Evolutionary conservation across 2,113 vertebrate genomes (phyloP).

Genomic region (Gorsachius goisagi): DNA sequence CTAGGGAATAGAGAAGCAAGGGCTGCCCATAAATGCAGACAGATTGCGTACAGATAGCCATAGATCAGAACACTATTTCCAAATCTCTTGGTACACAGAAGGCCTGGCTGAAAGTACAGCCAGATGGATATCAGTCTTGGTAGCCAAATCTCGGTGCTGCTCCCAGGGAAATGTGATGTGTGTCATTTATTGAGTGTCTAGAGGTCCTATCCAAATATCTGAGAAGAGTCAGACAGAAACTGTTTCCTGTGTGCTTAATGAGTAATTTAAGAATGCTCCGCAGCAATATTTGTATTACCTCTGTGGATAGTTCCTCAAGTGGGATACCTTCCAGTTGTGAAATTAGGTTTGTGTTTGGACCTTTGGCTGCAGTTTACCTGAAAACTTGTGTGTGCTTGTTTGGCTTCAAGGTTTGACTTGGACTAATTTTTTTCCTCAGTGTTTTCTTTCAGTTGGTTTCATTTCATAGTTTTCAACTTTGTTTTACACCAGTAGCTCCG

Average conservation of each 20-base stretch:
- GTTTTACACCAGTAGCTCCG: too few species aligned
- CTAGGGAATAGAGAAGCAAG: background rate
- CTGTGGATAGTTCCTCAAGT: background rate
- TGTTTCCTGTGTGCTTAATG: background rate
- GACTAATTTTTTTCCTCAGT: background rate
- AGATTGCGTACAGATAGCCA: background rate
- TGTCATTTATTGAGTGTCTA: background rate
- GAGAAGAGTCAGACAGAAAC: background rate
- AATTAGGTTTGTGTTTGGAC: background rate
- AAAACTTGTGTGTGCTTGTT: background rate
- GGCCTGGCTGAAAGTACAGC: background rate
- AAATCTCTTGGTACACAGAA: background rate
- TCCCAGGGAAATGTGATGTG: background rate
- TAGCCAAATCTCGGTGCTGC: background rate
- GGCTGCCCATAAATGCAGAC: background rate
- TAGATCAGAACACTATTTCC: background rate
- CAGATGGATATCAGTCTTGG: background rate
- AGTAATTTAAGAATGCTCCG: background rate
- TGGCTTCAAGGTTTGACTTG: background rate
- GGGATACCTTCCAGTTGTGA: background rate
- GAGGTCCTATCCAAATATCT: background rate
- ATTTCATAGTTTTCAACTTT: background rate
- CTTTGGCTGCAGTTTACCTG: background rate
- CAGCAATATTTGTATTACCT: background rate
- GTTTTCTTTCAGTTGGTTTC: background rate